Base-by-base conservation (phyloP, 2,888 invertebrate genomes). In the Drosophila tripunctata region DNA sequence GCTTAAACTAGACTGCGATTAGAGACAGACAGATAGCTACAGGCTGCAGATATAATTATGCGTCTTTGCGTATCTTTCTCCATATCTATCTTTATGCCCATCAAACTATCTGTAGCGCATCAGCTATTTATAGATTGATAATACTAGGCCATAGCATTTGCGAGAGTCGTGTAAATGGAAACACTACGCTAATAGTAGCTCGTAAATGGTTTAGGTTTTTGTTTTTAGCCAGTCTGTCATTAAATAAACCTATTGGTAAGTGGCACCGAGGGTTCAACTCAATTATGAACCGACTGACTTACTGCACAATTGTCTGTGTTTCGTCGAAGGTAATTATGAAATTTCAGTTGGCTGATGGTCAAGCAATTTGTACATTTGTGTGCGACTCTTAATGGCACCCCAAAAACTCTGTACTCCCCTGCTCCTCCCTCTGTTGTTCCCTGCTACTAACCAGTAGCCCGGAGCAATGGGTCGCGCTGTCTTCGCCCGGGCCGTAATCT, bases 241-340 rank as follows among this genome's bases (percentile, higher is more conserved):
- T 76, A 73, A 72, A 44, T 12, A 40, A 55, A 51, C 64, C 69
- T 56, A 38, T 48, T 61, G 55, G 21, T 38, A 58, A 72, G 55
- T 57, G 61, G 31, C 47, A 76, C 56, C 35, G 38, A 48, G 75
- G 48, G 17, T 43, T 66, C 61, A 57, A 36, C 51, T 76, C 57
- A 73, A 76, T 73, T 66, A 72, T 71, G 60, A 3, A 24, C 24
- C 21, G 41, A 27, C 40, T 40, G 40, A n/a, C 52, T 57, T 44
- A 22, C 52, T 50, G 69, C 60, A 71, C 54, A 51, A 58, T 64
- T 51, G 44, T 45, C n/a, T n/a, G 56, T 22, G 36, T 44, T 22
- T 31, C 35, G 36, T 43, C 40, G 38, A 56, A 50, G 71, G 71
- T 75, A 72, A 73, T 73, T 73, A 73, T 73, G 57, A 72, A 50